These are phyloP conservation scores for Meriones unguiculatus DNA, from an alignment of 2,113 vertebrate genomes.

Conservation along the genomic window DNA sequence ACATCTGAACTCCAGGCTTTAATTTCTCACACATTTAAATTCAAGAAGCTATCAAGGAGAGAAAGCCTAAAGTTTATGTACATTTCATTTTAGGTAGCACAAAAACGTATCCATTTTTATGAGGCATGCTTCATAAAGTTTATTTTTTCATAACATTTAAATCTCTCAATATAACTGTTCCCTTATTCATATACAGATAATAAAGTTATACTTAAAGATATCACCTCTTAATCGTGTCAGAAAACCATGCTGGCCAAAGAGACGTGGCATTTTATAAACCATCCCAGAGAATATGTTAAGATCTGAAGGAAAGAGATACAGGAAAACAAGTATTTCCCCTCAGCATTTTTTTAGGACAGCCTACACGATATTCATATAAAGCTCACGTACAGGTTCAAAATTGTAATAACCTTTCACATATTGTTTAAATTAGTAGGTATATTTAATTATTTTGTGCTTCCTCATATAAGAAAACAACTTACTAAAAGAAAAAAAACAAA, in stretches of 20 bases:
- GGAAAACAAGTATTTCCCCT: too few species aligned
- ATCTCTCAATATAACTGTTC: constrained; percentile 53
- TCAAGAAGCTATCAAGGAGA: constrained; percentile 28
- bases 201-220: constrained; percentile 61
- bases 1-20: background rate
- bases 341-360: background rate
- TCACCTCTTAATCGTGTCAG: background rate
- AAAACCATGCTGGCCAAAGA: constrained; percentile 14
- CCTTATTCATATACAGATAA: constrained; percentile 49
- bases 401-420: background rate
- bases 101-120: constrained; percentile 69
- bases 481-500: background rate
- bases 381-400: background rate
- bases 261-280: background rate
- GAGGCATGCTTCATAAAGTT: constrained; percentile 52
- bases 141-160: constrained; percentile 65
- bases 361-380: background rate
- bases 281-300: background rate
- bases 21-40: constrained; percentile 10
- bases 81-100: constrained; percentile 64
- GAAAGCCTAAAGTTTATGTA: constrained; percentile 53
- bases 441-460: background rate
- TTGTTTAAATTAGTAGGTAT: background rate
- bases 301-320: background rate
- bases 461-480: background rate